phyloP scores from a whole-genome alignment of 2,797 vertebrate genomes.

The Natrix natrix region DNA sequence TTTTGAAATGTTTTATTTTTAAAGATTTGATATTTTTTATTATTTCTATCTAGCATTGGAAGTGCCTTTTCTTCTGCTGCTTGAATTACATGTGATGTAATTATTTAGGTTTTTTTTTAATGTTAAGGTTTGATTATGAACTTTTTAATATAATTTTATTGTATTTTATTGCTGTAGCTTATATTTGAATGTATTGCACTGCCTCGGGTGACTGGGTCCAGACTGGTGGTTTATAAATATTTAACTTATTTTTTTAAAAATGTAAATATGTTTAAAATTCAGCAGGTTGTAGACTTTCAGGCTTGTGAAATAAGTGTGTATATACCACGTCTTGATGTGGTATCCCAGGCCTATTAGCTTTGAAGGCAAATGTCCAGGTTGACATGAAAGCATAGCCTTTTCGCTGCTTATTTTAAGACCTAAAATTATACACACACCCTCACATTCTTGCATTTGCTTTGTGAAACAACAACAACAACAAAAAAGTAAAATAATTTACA shows the following conservation, averaged over 20 bases:
- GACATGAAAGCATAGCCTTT: not conserved
- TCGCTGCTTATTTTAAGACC: not conserved
- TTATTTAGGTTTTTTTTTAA: not conserved
- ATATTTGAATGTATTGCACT: not conserved
- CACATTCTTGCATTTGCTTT: not conserved
- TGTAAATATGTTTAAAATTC: not conserved
- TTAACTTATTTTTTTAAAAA: not conserved
- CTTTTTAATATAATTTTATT: not conserved
- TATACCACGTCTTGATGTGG: not conserved
- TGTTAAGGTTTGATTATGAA: not conserved
- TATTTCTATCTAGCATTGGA: not conserved
- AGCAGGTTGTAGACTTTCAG: not conserved
- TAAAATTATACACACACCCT: not conserved
- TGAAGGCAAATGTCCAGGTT: not conserved
- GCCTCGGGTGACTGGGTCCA: not conserved
- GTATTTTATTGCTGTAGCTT: not conserved
- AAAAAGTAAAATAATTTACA: not conserved
- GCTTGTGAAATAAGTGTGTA: not conserved
- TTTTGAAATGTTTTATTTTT: not conserved
- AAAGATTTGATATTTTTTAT: not conserved
- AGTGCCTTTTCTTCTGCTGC: not conserved
- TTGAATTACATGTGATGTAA: not conserved
- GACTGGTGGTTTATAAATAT: not conserved
- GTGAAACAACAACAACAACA: not conserved
- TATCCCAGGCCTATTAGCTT: not conserved